These are phyloP conservation scores for Sceloporus undulatus DNA, from an alignment of 2,113 vertebrate species.

Conservation along the genomic window DNA sequence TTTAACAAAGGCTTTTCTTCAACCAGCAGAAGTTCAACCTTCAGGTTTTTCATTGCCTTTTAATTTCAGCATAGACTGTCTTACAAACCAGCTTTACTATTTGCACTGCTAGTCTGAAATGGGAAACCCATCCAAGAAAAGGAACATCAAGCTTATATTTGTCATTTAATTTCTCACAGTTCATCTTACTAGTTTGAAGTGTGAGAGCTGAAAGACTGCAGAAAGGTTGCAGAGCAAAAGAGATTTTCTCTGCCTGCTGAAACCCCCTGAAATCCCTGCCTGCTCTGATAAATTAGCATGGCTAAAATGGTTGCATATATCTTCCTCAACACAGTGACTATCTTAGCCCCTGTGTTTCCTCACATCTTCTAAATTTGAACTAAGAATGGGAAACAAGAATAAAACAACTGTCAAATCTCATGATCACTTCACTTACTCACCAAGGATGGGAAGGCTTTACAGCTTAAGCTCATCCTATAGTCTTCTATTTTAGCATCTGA, in stretches of 20 bases:
- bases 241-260: neutral
- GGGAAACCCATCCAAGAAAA: neutral
- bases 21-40: neutral
- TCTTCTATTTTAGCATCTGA: too few relatives aligned
- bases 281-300: neutral
- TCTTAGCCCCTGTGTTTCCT: neutral
- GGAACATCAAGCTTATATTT: neutral
- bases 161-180: neutral
- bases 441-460: neutral
- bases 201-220: neutral
- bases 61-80: neutral
- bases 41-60: neutral
- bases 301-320: neutral
- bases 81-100: neutral
- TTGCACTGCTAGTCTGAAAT: neutral
- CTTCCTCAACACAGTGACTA: neutral
- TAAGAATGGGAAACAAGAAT: neutral
- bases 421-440: neutral
- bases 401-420: neutral
- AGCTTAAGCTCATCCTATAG: too few relatives aligned
- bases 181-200: neutral
- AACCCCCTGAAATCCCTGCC: neutral
- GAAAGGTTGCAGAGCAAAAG: neutral
- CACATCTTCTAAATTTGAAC: neutral
- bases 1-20: neutral